Percentiles rank a stretch among this genome's conserved stretches.
phyloP scores from a whole-genome alignment of 2,888 invertebrate species.

The Cephus pygmeus region DNA sequence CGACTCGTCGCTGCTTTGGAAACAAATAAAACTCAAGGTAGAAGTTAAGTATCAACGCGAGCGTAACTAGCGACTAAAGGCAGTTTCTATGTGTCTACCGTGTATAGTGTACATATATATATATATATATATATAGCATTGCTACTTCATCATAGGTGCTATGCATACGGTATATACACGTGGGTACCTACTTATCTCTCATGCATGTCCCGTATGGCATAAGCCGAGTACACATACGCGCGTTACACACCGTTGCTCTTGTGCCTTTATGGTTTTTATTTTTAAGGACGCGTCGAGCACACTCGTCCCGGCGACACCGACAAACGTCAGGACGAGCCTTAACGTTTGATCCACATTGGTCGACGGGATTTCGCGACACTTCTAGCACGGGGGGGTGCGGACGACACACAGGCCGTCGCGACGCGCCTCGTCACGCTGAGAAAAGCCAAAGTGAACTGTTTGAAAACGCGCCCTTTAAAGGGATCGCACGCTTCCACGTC shows the following conservation, averaged over 20 bases:
- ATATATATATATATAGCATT: not conserved
- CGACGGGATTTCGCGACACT: constrained; percentile 12
- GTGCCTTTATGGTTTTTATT: constrained; percentile 4
- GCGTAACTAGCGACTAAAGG: not conserved
- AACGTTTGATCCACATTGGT: constrained; percentile 28
- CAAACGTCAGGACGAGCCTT: constrained; percentile 19
- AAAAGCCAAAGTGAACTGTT: not conserved
- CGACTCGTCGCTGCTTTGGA: not conserved
- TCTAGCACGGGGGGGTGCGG: not conserved
- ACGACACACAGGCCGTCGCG: not conserved
- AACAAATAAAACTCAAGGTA: not conserved
- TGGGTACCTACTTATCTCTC: not conserved
- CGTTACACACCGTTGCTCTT: constrained; percentile 10
- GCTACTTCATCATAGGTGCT: not conserved
- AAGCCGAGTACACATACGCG: not conserved
- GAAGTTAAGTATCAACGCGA: not conserved
- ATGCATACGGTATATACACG: not conserved
- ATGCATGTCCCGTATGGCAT: not conserved
- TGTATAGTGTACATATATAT: not conserved
- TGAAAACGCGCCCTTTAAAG: not conserved
- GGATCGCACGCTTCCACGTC: not conserved
- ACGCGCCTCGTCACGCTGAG: not conserved
- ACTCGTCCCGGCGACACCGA: constrained; percentile 13
- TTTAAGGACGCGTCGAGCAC: constrained; percentile 1
- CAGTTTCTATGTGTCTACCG: not conserved